phyloP scores from a whole-genome alignment of 2,888 invertebrate genomes.

The Neoitamus cyanurus region DNA sequence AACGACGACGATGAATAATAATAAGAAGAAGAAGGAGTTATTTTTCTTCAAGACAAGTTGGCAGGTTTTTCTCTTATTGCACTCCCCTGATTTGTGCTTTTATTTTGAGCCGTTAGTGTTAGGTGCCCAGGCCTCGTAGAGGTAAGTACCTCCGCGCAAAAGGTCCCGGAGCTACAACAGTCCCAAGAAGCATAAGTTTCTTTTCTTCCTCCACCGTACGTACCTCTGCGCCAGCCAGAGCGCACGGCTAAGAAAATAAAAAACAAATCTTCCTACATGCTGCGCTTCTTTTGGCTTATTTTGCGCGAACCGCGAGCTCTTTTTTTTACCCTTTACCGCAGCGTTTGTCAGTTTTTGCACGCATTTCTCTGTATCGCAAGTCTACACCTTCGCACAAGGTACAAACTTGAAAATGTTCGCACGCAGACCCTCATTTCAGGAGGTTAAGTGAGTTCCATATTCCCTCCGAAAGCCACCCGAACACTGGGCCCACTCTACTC shows the following conservation, averaged over 20 bases:
- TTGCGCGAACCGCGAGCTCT: neutral
- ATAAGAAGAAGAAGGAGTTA: conserved; percentile 45
- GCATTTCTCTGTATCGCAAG: conserved; percentile 41
- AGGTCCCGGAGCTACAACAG: conserved; percentile 39
- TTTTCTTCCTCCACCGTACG: neutral
- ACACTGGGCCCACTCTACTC: neutral
- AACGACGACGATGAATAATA: conserved; percentile 46
- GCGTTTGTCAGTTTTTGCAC: conserved; percentile 41
- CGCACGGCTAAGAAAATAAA: neutral
- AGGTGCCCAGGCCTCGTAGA: conserved; percentile 12
- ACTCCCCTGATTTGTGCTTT: conserved; percentile 29
- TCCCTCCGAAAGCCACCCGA: neutral
- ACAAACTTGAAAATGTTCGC: conserved; percentile 46
- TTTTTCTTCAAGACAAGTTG: conserved; percentile 44
- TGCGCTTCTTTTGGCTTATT: neutral
- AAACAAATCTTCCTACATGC: conserved; percentile 24
- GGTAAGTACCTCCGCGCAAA: conserved; percentile 6
- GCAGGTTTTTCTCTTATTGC: conserved; percentile 14
- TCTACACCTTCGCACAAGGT: conserved; percentile 46
- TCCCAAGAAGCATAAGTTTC: conserved; percentile 36
- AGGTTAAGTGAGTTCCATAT: conserved; percentile 12
- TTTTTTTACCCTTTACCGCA: neutral
- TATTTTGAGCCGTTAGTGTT: conserved; percentile 29
- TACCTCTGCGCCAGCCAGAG: neutral
- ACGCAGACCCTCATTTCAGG: conserved; percentile 38